A percentile compares a stretch with the other conserved stretches of the same genome.
phyloP scores from a whole-genome alignment of 2,113 vertebrate species.

The Eupsittula cactorum region DNA sequence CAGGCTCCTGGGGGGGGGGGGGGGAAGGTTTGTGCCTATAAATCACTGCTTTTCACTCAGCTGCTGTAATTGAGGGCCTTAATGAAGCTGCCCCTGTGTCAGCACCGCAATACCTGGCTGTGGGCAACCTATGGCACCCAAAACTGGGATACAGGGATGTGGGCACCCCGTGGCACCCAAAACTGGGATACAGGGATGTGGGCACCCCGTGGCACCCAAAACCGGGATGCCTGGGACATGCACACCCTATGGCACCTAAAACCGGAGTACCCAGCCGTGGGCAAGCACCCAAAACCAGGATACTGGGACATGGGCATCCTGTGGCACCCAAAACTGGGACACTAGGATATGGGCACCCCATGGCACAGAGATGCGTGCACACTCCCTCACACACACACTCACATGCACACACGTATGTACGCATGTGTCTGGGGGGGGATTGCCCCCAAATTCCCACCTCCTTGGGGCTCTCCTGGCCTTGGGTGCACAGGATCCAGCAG shows the following conservation, averaged over 20 bases:
- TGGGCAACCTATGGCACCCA: background rate
- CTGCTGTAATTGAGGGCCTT: background rate
- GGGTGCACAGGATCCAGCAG: background rate
- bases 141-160: background rate
- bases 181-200: background rate
- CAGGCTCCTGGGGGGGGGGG: background rate
- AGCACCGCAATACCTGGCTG: background rate
- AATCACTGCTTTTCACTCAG: background rate
- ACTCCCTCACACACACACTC: background rate
- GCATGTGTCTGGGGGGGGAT: background rate
- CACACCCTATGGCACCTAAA: background rate
- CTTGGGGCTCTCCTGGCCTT: background rate
- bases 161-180: too few species aligned
- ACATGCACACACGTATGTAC: background rate
- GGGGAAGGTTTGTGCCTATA: background rate
- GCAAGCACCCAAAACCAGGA: background rate
- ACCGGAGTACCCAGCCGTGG: background rate
- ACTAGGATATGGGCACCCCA: background rate
- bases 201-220: too few species aligned
- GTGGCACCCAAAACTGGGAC: background rate
- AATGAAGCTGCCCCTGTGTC: background rate
- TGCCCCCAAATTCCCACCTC: background rate
- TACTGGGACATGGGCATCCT: background rate
- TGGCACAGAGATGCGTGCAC: background rate
- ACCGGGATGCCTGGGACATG: background rate